Evolutionary conservation across 2,113 vertebrate genomes (phyloP), one percentile per base, ranked within the genome.

Genomic region (Microcebus griseorufus): DNA sequence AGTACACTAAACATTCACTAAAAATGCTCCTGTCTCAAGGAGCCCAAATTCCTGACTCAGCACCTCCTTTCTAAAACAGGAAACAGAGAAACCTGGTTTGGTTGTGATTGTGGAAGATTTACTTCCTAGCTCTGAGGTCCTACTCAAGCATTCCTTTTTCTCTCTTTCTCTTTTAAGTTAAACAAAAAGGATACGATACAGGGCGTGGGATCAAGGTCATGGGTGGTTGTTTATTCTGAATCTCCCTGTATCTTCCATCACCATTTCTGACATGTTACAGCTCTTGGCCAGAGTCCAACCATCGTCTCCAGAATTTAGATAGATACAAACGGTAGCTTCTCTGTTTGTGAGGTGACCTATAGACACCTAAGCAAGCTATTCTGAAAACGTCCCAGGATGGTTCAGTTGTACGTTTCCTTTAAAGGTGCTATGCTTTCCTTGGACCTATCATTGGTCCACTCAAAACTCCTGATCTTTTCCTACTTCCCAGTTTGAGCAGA

Each of bases 21-120:
- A 88, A 53, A 58, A 58, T 64, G 60, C 53, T 84, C 83, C 83
- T 65, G 82, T 53, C 72, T 64, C 25, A 16, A 29, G 29, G 60
- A 95, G 42, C 29, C 58, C 51, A 65, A 55, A 86, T 51, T 87
- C 87, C 88, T 94, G 84, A 89, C 51, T 67, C 58, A 86, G 80
- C 0, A 7, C n/a, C 87, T n/a, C 16, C 70, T 86, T 94, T 92
- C 83, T 85, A 69, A 88, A 88, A 90, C 79, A 96, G 93, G 87
- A 97, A 96, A 96, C 62, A 83, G 87, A 87, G 83, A 92, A 88
- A 45, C 32, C 6, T 69, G 45, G 65, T 82, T 88, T 90, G 34
- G 69, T 96, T 96, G 76, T 96, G 83, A 69, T 67, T 79, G 8
- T 78, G 67, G 58, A 55, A 95, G 73, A 96, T 96, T 96, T 96